Base-by-base conservation (phyloP, 2,888 invertebrate species). In the Tubiluchus corallicola region DNA sequence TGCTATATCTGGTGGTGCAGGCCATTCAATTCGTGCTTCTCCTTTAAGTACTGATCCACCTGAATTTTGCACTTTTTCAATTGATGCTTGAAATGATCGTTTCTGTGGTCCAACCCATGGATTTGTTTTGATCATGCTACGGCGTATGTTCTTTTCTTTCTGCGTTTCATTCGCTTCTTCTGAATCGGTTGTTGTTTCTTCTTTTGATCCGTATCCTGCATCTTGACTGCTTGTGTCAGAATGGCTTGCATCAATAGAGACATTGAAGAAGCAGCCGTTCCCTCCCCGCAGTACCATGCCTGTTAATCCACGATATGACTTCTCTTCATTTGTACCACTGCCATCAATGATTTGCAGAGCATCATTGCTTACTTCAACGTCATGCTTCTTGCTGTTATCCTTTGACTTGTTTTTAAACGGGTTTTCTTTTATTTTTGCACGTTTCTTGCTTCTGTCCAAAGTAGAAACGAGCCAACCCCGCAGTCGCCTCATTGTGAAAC, bases 301-400 rank as follows among this genome's bases (percentile, higher is more conserved):
- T n/a, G n/a, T n/a, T n/a, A n/a, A n/a, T n/a, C n/a, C n/a, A n/a
- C n/a, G n/a, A n/a, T n/a, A n/a, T n/a, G n/a, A n/a, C n/a, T n/a
- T n/a, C n/a, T n/a, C n/a, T 9, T 29, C 29, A 29, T 29, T 29
- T 29, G 29, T 29, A 9, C 9, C 9, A 9, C 9, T n/a, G 29
- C 29, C 29, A 9, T 29, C 29, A n/a, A 29, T 29, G 9, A 9
- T n/a, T 9, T n/a, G 9, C 29, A 29, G 29, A n/a, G n/a, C n/a
- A n/a, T n/a, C n/a, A n/a, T n/a, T n/a, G n/a, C n/a, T n/a, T n/a
- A n/a, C n/a, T n/a, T n/a, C n/a, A n/a, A n/a, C n/a, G n/a, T 29
- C 29, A n/a, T 29, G n/a, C n/a, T 29, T 29, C 29, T 29, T 29
- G 29, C n/a, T 29, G n/a, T 29, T 29, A 29, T n/a, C 29, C 9